phyloP scores from a whole-genome alignment of 2,888 invertebrate genomes.

The Dicroscelio sp. region DNA sequence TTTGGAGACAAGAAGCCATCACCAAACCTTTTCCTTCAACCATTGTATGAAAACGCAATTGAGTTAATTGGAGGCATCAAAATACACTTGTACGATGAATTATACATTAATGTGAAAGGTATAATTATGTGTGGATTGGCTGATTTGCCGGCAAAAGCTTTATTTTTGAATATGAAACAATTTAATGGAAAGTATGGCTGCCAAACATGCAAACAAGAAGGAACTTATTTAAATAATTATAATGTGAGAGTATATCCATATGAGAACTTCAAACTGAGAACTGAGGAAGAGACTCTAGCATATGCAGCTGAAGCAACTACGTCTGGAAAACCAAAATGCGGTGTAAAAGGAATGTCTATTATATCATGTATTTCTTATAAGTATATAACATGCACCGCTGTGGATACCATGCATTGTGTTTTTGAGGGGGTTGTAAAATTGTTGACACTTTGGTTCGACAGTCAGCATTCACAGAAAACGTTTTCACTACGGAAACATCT shows the following conservation, averaged over 20 bases:
- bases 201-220: conserved; percentile 19
- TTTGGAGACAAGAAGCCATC: not conserved
- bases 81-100: not conserved
- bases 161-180: conserved; percentile 69
- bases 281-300: not conserved
- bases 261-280: conserved; percentile 9
- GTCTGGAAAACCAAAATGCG: not conserved
- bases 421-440: conserved; percentile 3
- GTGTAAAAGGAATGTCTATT: conserved; percentile 11
- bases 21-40: not conserved
- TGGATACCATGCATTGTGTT: conserved; percentile 18
- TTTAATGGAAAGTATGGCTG: conserved; percentile 31
- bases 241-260: not conserved
- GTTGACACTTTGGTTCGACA: not conserved
- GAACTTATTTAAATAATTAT: too few species aligned
- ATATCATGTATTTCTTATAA: conserved; percentile 23
- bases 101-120: not conserved
- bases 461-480: not conserved
- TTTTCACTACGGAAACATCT: conserved; percentile 40
- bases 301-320: not conserved
- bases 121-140: conserved; percentile 56
- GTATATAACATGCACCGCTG: conserved; percentile 16
- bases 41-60: not conserved
- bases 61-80: not conserved
- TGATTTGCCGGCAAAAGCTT: conserved; percentile 73